Conservation (phyloP, 2,888 invertebrate genomes). For the Trichopoda pennipes region DNA sequence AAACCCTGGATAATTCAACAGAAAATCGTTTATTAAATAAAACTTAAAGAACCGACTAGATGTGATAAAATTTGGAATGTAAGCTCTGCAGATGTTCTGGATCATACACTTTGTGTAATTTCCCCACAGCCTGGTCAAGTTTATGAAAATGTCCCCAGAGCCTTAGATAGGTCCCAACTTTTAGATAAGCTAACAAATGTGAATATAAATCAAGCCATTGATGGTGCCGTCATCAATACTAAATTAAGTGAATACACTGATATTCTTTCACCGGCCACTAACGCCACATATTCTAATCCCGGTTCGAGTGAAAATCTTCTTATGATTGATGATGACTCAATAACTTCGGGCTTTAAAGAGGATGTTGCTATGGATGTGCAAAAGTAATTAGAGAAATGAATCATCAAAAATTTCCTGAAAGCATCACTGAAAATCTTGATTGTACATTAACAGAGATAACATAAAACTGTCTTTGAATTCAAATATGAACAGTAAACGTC, state of each 20-base stretch:
- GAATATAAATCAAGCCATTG: conserved; percentile 28
- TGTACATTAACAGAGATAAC: conserved; percentile 73
- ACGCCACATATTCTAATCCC: conserved; percentile 71
- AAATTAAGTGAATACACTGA: conserved; percentile 41
- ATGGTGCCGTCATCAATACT: not conserved
- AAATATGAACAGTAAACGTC: conserved; percentile 76
- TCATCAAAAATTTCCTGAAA: conserved; percentile 62
- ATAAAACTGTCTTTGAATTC: conserved; percentile 79
- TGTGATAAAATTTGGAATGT: conserved; percentile 26
- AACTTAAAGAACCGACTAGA: conserved; percentile 24
- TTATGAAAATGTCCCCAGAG: conserved; percentile 29
- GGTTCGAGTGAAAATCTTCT: conserved; percentile 74
- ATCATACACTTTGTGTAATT: conserved; percentile 58
- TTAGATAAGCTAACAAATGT: conserved; percentile 44
- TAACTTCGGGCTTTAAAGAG: conserved; percentile 74
- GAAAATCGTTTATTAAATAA: conserved; percentile 50
- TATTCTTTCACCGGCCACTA: conserved; percentile 67
- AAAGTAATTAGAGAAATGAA: conserved; percentile 50
- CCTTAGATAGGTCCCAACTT: conserved; percentile 43
- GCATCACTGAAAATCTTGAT: conserved; percentile 71
- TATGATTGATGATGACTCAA: conserved; percentile 75
- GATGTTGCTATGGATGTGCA: conserved; percentile 60
- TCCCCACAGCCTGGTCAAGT: conserved; percentile 21
- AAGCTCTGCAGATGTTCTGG: conserved; percentile 36
- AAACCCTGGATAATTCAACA: conserved; percentile 34